Conservation (phyloP, 2,797 vertebrate species). For the Buceros bicornis region DNA sequence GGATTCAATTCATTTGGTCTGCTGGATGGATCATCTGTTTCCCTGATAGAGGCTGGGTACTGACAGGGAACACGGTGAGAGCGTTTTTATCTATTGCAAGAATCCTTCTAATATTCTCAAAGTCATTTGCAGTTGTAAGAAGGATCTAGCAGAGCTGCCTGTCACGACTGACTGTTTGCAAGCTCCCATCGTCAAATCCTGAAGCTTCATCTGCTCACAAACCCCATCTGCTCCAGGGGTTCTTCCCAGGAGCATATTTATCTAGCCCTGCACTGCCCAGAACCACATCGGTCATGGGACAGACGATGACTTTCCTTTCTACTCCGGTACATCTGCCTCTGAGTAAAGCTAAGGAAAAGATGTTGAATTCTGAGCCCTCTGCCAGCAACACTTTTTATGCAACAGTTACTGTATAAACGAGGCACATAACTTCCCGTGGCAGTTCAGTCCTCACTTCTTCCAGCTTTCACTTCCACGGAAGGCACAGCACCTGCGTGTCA, state of each 20-base stretch:
- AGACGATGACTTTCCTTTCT: background rate
- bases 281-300: background rate
- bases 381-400: background rate
- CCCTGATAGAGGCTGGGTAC: background rate
- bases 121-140: background rate
- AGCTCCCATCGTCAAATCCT: background rate
- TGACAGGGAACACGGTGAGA: background rate
- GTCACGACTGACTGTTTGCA: background rate
- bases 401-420: background rate
- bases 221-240: background rate
- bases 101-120: background rate
- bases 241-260: background rate
- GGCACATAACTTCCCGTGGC: background rate
- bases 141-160: background rate
- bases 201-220: background rate
- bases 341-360: background rate
- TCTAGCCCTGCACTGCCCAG: background rate
- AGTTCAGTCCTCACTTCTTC: background rate
- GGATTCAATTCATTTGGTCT: slow-evolving; percentile 16
- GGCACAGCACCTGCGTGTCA: background rate
- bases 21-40: slow-evolving; percentile 9
- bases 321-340: background rate
- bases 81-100: background rate
- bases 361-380: background rate
- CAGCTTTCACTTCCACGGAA: background rate